Base-by-base conservation (phyloP, 2,113 vertebrate species). In the Excalfactoria chinensis region DNA sequence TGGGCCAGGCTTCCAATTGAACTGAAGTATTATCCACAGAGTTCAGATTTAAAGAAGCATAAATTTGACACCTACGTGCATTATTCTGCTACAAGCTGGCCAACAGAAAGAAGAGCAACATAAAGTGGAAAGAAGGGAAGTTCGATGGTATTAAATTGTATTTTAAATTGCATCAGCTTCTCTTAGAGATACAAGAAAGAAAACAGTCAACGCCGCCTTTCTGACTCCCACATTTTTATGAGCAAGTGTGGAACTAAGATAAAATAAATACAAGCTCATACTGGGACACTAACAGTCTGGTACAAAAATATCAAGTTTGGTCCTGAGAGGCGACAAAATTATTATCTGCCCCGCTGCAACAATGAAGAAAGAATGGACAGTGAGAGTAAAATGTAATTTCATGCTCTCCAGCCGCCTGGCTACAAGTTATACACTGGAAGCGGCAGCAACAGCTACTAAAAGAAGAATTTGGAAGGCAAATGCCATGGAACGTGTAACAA, bases 21-120 rank as follows among this genome's bases (percentile, higher is more conserved):
- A 83, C 49, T 70, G 64, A 28, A 90, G 55, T 26, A n/a, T 26
- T 90, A 92, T 67, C 49, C 5, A 1, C 22, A 80, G 59, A 81
- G 80, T 75, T 86, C 90, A 86, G 40, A 92, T 75, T 92, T 90
- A 90, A 91, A 90, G 63, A 90, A 60, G 59, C 21, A 76, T 85
- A 75, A 58, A 58, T 20, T 20, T 69, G 44, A 89, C 60, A 95
- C 67, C 74, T 82, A 83, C 19, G 55, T 37, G 62, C 49, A 93
- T 77, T 87, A 86, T 37, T 95, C 76, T 82, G 69, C 48, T 78
- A 85, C 19, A 80, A 71, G 51, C 30, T 88, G 51, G 41, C 72
- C 73, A 86, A 82, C 40, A 86, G 32, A 93, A 91, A 11, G 41
- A 44, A 55, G 16, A 86, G 51, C 35, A 55, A 76, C 88, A 55